These are phyloP conservation scores for Raphicerus campestris DNA, from an alignment of 2,113 vertebrate genomes.

Conservation along the genomic window DNA sequence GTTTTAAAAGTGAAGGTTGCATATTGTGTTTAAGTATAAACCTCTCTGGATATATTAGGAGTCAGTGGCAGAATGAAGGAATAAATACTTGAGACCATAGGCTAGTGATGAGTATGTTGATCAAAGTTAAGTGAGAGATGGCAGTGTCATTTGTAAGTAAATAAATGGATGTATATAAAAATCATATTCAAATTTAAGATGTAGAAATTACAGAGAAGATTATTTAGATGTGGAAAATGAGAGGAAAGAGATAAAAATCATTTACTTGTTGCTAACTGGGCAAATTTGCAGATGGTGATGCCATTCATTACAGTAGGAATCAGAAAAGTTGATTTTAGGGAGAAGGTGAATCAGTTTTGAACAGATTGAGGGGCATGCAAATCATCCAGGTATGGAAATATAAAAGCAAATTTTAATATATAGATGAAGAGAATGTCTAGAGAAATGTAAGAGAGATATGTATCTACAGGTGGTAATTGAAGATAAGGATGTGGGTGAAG, in stretches of 20 bases:
- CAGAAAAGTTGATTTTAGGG: background rate
- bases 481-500: background rate
- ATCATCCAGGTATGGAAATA: background rate
- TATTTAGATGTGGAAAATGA: background rate
- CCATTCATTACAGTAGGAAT: background rate
- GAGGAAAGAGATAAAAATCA: background rate
- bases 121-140: background rate
- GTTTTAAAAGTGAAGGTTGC: background rate
- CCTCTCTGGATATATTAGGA: background rate
- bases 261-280: background rate
- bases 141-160: background rate
- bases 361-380: fast-evolving
- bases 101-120: background rate
- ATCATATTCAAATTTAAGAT: background rate
- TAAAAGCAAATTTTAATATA: too few relatives aligned
- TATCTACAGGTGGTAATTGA: background rate
- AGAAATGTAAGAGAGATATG: too few relatives aligned
- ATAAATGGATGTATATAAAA: background rate
- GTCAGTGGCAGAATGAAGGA: background rate
- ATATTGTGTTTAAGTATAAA: background rate
- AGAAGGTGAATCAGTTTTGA: background rate
- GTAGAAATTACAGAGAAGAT: background rate
- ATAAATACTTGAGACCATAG: fast-evolving
- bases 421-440: background rate
- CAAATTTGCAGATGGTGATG: background rate